Evolutionary conservation across 2,113 vertebrate genomes (phyloP).

Genomic region (Cathartes aura): DNA sequence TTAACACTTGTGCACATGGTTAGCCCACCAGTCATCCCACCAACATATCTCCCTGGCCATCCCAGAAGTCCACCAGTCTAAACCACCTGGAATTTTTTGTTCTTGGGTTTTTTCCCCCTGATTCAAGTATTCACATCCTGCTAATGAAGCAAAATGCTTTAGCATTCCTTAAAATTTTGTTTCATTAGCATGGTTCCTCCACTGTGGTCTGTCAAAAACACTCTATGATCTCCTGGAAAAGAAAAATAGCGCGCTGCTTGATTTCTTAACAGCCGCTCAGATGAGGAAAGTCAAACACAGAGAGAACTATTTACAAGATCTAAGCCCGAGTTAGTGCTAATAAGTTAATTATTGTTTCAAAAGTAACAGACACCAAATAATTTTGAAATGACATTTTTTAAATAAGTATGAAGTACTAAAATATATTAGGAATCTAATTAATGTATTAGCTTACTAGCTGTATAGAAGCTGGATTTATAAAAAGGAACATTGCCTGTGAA

Average conservation of each 20-base stretch:
- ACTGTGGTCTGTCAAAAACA: background rate
- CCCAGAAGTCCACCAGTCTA: background rate
- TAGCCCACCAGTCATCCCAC: background rate
- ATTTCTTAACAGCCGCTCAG: background rate
- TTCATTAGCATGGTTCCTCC: background rate
- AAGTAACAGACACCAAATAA: background rate
- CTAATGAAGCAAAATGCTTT: background rate
- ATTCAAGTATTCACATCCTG: background rate
- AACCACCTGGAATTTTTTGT: background rate
- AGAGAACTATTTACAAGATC: background rate
- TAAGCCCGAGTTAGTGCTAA: background rate
- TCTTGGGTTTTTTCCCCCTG: fast-evolving
- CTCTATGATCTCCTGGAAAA: background rate
- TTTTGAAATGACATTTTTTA: background rate
- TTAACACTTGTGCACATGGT: background rate
- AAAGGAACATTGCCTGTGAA: background rate
- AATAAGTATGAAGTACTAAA: background rate
- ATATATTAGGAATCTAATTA: background rate
- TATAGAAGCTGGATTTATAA: background rate
- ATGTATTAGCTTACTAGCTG: background rate
- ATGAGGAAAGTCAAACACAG: background rate
- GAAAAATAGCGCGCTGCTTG: background rate
- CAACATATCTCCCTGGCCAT: background rate
- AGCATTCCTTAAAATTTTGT: background rate
- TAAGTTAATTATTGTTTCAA: background rate